Evolutionary conservation across 2,113 vertebrate genomes (phyloP), one percentile per base, ranked within the genome.

Genomic region (Macquaria ambigua): DNA sequence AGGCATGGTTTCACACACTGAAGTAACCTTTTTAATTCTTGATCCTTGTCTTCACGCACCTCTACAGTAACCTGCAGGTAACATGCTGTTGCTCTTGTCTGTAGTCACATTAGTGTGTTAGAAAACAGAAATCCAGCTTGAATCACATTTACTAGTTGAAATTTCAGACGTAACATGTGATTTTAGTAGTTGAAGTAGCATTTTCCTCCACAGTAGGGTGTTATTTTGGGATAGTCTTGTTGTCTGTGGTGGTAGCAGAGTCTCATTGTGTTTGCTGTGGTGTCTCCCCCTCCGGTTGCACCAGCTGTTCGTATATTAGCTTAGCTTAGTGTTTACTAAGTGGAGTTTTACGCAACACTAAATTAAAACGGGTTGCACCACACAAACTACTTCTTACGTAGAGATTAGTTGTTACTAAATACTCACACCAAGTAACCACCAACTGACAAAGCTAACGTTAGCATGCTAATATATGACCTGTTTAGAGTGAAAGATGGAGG

Each of bases 31-130:
- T 28, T 50, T 1, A 2, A 66, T 48, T 11, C 21, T 62, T 37
- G 20, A 4, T 73, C 56, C 56, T 53, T 67, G 52, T 72, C 74
- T 73, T 67, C 89, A 86, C 71, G 86, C 89, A 46, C 56, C 23
- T 71, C 83, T 56, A 25, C 86, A 92, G 92, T 75, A 59, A 43
- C 59, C 68, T 75, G 64, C 85, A 93, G 93, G 92, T 94, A 91
- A 92, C 64, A 6, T 23, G 53, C 23, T 55, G 50, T 58, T 28
- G 62, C 21, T 50, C 0, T 37, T 21, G 53, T 56, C 56, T 82
- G 56, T 46, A 71, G 56, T 39, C 31, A 50, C 14, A 0, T 84
- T 20, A 14, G n/a, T 62, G 6, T 39, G 23, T n/a, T 43, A 23
- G 21, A 21, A 34, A 63, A 10, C 11, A 9, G 2, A 21, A 15